Percentiles rank a stretch among this genome's conserved stretches.
Conservation (phyloP, 2,888 invertebrate species). For the Dryocosmus kuriphilus region DNA sequence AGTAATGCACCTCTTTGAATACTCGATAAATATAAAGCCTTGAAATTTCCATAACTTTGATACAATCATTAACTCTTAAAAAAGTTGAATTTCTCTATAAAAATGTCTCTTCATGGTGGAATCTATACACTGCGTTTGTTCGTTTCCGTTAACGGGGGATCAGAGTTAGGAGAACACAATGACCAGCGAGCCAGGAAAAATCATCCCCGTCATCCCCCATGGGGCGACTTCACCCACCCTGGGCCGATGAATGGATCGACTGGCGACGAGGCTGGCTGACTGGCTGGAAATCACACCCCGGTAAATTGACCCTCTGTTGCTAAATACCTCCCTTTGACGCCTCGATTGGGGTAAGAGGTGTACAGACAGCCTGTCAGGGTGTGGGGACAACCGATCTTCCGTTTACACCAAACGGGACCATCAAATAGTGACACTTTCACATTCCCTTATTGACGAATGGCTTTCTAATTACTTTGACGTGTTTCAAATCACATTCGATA, state of each 20-base stretch:
- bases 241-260: slow-evolving; percentile 53
- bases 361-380: slow-evolving; percentile 39
- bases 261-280: slow-evolving; percentile 55
- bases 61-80: neutral
- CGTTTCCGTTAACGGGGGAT: slow-evolving; percentile 50
- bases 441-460: slow-evolving; percentile 10
- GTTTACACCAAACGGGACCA: slow-evolving; percentile 6
- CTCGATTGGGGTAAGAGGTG: slow-evolving; percentile 53
- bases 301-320: slow-evolving; percentile 72
- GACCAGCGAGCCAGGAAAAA: slow-evolving; percentile 58
- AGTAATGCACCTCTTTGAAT: neutral
- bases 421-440: slow-evolving; percentile 32
- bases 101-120: neutral
- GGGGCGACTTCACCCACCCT: slow-evolving; percentile 48
- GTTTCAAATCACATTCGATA: slow-evolving; percentile 30
- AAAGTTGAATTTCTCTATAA: neutral
- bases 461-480: slow-evolving; percentile 14
- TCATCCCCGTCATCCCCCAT: slow-evolving; percentile 58
- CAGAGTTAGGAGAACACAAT: slow-evolving; percentile 55
- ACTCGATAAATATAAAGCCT: neutral
- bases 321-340: slow-evolving; percentile 73
- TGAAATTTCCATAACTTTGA: no score
- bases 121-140: slow-evolving; percentile 42
- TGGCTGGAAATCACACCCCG: slow-evolving; percentile 72
- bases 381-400: slow-evolving; percentile 37